These are phyloP conservation scores for Vireo altiloquus DNA, from an alignment of 2,113 vertebrate species.

Conservation along the genomic window DNA sequence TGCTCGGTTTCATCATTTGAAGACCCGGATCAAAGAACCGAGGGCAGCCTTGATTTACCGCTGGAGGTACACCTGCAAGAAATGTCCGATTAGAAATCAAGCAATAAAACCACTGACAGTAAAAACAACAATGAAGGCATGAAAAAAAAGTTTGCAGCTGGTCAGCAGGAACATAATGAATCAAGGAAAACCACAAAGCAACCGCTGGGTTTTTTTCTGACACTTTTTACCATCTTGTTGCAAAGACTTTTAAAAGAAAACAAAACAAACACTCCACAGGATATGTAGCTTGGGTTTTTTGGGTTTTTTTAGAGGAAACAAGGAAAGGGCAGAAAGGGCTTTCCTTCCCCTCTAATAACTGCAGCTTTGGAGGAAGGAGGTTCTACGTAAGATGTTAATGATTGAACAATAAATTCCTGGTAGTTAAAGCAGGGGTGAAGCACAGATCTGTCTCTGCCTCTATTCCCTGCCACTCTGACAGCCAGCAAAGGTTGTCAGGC, in stretches of 20 bases:
- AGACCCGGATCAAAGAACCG: not conserved
- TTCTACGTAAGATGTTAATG: not conserved
- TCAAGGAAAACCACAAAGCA: not conserved
- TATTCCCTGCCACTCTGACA: not conserved
- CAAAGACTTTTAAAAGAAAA: not conserved
- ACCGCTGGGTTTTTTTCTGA: not conserved
- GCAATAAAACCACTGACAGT: constrained; percentile 4
- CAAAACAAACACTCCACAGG: not conserved
- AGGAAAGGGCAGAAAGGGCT: not conserved
- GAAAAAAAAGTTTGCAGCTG: constrained; percentile 8
- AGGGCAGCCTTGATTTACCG: constrained; percentile 11
- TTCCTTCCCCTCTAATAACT: not conserved
- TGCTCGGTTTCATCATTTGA: not conserved
- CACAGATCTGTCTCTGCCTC: not conserved
- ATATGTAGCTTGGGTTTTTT: not conserved
- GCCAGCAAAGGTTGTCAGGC: not conserved
- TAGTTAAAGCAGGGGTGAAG: not conserved
- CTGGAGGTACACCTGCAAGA: constrained; percentile 9
- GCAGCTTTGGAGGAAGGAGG: not conserved
- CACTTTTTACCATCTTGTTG: not conserved
- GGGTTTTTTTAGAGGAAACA: not conserved
- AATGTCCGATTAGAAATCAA: not conserved
- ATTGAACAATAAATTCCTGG: constrained; percentile 14
- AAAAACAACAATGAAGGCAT: not conserved
- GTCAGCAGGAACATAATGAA: constrained; percentile 26